Evolutionary conservation across 2,113 vertebrate genomes (phyloP).

Genomic region (Ranitomeya variabilis): DNA sequence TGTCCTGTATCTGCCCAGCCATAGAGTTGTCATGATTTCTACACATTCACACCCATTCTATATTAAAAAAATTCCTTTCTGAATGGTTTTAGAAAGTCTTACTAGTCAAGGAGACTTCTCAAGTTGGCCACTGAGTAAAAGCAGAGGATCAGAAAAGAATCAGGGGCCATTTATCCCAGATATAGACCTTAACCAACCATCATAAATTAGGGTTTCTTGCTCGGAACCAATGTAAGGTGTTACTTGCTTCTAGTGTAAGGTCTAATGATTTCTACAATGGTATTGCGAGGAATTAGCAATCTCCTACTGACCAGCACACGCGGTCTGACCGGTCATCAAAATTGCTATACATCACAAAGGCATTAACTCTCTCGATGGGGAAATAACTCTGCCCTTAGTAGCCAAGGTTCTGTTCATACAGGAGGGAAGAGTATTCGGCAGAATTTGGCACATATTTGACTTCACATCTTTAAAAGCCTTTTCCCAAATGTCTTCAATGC

Average conservation of each 20-base stretch:
- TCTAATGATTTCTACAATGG: slow-evolving; percentile 24
- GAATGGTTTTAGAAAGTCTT: not conserved
- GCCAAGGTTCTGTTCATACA: slow-evolving; percentile 37
- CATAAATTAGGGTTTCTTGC: not conserved
- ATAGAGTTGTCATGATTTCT: not conserved
- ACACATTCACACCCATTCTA: not conserved
- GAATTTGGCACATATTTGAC: slow-evolving; percentile 68
- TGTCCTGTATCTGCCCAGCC: not conserved
- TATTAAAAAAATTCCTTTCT: not conserved
- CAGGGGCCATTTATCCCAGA: not conserved
- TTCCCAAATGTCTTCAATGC: slow-evolving; percentile 55
- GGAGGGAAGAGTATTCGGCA: slow-evolving; percentile 66
- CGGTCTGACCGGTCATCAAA: not conserved
- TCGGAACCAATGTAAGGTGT: not conserved
- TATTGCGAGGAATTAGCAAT: not conserved
- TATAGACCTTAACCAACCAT: not conserved
- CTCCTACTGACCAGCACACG: not conserved
- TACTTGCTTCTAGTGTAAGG: not conserved
- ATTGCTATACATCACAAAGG: not conserved
- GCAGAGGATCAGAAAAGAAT: not conserved
- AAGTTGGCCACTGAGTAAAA: not conserved
- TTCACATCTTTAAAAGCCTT: slow-evolving; percentile 62
- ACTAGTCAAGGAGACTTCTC: not conserved
- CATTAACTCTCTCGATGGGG: slow-evolving; percentile 5
- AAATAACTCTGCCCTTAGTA: not conserved